These are phyloP conservation scores for Momotus momota DNA, from an alignment of 2,797 vertebrate genomes.

Conservation along the genomic window DNA sequence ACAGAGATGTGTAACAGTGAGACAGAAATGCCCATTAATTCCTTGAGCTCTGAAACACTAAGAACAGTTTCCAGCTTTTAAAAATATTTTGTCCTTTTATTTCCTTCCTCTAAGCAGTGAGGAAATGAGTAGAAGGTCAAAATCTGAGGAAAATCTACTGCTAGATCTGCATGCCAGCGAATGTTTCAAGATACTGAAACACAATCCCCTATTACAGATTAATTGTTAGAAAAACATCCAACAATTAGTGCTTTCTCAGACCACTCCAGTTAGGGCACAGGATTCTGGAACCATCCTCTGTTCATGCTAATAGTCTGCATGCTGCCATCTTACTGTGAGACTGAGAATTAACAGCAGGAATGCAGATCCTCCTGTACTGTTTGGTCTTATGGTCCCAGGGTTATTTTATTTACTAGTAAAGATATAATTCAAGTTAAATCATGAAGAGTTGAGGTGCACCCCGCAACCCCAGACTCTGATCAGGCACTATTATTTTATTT, in stretches of 20 bases:
- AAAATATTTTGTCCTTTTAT: neutral
- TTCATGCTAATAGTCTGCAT: neutral
- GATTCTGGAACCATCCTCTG: neutral
- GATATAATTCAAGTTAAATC: neutral
- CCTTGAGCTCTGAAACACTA: neutral
- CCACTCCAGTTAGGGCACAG: neutral
- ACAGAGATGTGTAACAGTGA: neutral
- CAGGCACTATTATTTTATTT: neutral
- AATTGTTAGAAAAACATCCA: neutral
- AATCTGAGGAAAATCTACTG: neutral
- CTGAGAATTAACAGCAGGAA: neutral
- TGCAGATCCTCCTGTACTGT: neutral
- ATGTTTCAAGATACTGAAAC: neutral
- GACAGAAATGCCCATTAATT: neutral
- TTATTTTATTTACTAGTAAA: constrained; percentile 1
- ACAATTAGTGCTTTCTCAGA: neutral
- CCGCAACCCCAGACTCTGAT: neutral
- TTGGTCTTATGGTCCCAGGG: neutral
- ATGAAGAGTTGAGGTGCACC: neutral
- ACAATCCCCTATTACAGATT: neutral
- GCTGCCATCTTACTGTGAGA: neutral
- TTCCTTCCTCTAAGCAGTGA: neutral
- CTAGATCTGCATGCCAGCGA: neutral
- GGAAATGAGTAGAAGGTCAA: neutral
- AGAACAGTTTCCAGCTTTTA: neutral